Evolutionary conservation across 1,140 invertebrate species (phyloP), one percentile per base, ranked within the genome.

Genomic region (Eulimnadia texana): DNA sequence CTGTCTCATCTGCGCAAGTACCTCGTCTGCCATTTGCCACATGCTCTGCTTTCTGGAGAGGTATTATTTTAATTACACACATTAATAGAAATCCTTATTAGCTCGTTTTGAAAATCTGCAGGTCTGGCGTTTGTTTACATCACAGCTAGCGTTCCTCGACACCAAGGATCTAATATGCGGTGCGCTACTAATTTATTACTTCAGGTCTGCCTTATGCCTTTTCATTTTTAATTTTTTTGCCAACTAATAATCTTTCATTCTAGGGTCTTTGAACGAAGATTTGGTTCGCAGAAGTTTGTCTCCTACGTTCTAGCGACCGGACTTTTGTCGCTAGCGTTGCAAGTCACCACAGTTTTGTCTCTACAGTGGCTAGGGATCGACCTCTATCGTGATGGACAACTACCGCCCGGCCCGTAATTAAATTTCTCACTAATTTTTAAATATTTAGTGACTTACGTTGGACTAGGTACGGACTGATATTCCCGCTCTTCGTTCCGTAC

Each of bases 211-310:
- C 29, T 56, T 19, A 50, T 59, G 11, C 16, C 23, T 54, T 47
- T 24, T 20, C 25, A 24, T 3, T 50, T 60, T 3, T 49, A 47
- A 52, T 55, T 1, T 25, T 29, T 62, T 24, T 22, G 16, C 23
- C 2, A 50, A 50, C 2, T 19, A 52, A 52, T 19, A 13, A 52
- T 0, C 16, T 11, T 23, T 11, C 51, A 52, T 52, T 22, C 51
- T 66, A 72, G 78, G 64, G 73, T 79, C 57, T 79, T 80, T 72
- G 78, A 80, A 69, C 68, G 78, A 63, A 67, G 77, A 59, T 78
- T 76, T 71, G 78, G 78, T 6, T 79, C 78, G 22, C 70, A 71
- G 58, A 79, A 79, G 67, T 80, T 78, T 70, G 69, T 72, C 10
- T 77, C 76, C 1, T 72, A 74, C 67, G 61, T 79, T 23, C 61